phyloP scores from a whole-genome alignment of 1,140 invertebrate species.

The Bombus fervidus region DNA sequence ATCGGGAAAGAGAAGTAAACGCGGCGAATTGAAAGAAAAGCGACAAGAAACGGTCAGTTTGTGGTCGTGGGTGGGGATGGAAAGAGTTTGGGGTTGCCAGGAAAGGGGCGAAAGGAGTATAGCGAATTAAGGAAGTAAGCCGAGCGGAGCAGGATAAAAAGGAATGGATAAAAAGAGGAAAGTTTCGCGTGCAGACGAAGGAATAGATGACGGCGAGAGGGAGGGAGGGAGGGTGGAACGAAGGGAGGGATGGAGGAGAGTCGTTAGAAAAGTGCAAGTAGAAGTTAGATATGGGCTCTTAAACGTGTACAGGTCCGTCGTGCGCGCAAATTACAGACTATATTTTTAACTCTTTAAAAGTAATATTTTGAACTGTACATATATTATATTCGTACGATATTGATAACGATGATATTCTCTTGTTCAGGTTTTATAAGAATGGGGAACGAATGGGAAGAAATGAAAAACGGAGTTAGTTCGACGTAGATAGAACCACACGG shows the following conservation, averaged over 20 bases:
- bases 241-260: slow-evolving; percentile 4
- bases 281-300: slow-evolving; percentile 64
- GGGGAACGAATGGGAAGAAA: slow-evolving; percentile 34
- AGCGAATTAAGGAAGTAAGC: not conserved
- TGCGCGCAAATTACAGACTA: slow-evolving; percentile 81
- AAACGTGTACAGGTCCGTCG: slow-evolving; percentile 77
- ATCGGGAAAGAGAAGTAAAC: not conserved
- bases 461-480: not conserved
- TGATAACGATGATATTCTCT: slow-evolving; percentile 75
- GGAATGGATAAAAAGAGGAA: not conserved
- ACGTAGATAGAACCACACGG: slow-evolving; percentile 52
- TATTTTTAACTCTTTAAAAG: slow-evolving; percentile 83
- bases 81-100: no score
- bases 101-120: no score
- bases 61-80: no score
- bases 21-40: no score
- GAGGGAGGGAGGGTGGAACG: not conserved
- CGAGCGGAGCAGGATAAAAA: slow-evolving; percentile 9
- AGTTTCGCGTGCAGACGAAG: not conserved
- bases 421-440: slow-evolving; percentile 73
- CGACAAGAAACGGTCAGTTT: no score
- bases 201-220: not conserved
- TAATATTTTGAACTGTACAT: slow-evolving; percentile 80
- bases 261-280: slow-evolving; percentile 59
- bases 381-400: slow-evolving; percentile 74